A percentile compares a stretch with the other conserved stretches of the same genome.
Conservation (phyloP, 1,140 invertebrate species). For the Drosophila prosaltans region DNA sequence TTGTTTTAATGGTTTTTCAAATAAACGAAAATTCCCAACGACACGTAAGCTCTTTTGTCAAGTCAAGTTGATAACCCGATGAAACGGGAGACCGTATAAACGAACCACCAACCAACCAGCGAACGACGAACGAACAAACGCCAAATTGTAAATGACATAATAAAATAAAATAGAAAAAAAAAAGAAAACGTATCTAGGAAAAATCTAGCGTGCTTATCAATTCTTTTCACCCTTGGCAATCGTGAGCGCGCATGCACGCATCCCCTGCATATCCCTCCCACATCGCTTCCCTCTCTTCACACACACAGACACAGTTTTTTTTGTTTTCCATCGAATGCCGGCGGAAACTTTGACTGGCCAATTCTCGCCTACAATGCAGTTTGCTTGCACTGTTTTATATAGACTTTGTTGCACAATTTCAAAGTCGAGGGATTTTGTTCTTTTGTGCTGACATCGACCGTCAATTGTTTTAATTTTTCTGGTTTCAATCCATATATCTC, state of each 20-base stretch:
- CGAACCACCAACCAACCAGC: neutral
- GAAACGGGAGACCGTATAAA: neutral
- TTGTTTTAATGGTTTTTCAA: conserved; percentile 21
- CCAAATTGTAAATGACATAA: conserved; percentile 12
- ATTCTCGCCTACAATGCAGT: conserved; percentile 72
- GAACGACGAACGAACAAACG: neutral
- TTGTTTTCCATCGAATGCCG: conserved; percentile 15
- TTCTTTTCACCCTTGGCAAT: conserved; percentile 26
- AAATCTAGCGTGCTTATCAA: conserved; percentile 60
- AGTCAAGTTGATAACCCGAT: conserved; percentile 14
- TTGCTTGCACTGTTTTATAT: conserved; percentile 38
- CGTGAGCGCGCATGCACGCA: conserved; percentile 4
- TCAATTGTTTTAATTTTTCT: conserved; percentile 45
- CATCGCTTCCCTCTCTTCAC: neutral
- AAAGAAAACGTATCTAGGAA: conserved; percentile 8
- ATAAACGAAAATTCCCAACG: conserved; percentile 24
- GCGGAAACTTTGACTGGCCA: conserved; percentile 56
- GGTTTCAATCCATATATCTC: conserved; percentile 42
- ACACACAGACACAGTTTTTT: too few relatives aligned
- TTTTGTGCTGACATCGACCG: conserved; percentile 27
- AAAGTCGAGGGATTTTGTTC: conserved; percentile 37
- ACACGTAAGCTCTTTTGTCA: conserved; percentile 49
- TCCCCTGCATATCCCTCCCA: neutral
- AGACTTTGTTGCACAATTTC: conserved; percentile 59
- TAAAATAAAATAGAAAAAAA: conserved; percentile 5